Evolutionary conservation across 2,113 vertebrate genomes (phyloP), one percentile per base, ranked within the genome.

Genomic region (Hippocampus zosterae): DNA sequence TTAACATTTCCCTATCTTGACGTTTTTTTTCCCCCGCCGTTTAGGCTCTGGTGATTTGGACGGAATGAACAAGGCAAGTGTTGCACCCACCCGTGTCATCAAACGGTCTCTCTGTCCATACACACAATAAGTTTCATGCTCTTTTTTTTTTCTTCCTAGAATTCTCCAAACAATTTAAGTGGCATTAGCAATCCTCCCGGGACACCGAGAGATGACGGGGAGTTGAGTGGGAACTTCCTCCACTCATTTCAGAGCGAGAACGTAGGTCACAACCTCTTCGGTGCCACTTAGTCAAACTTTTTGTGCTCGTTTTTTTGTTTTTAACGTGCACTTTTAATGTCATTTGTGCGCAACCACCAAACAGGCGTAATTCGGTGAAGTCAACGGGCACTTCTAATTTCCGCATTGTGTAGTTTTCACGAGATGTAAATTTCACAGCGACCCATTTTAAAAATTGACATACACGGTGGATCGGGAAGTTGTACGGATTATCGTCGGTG

Each of bases 81-180:
- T 52, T 21, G 2, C 19, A 52, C 56, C 4, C 1, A 53, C 0
- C 12, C 21, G 13, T 44, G 67, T 10, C 2, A 67, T 9, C 23
- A 65, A 46, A 25, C 25, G 3, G 12, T 42, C 11, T 23, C 21
- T 25, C 40, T n/a, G 3, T 2, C 29, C 48, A 21, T 18, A 40
- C 53, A 48, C 9, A 25, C 44, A 67, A 57, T 21, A 6, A 19
- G 23, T 40, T 46, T 48, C 33, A 63, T 15, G 3, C 6, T 13
- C 5, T 18, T 12, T 37, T 18, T 21, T 70, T 25, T 53, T 59
- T 52, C 2, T 33, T 73, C 79, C 70, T 90, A 98, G 97, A 99
- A 99, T 92, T 99, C 97, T 91, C 97, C 97, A 90, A 98, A 98
- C 94, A 98, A 98, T 93, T 96, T 98, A 95, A 98, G 96, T 94